Evolutionary conservation across 92 coral and sea anemone species (phyloP), one percentile per base, ranked within the genome.

Genomic region (Blastomussa wellsi): DNA sequence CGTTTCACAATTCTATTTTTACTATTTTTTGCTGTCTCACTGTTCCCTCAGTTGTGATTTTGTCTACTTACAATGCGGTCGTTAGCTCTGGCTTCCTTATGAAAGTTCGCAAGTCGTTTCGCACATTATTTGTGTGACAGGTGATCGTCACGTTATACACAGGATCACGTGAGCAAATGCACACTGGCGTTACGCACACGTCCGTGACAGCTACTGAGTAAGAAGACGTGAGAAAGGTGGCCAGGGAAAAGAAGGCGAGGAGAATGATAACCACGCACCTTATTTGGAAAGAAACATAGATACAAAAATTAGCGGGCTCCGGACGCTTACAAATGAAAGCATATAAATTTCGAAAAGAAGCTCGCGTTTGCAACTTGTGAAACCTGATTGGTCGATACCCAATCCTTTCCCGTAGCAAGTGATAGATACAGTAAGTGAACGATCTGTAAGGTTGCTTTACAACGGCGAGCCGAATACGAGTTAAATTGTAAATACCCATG

Each of bases 21-120:
- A 51, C 5, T 20, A 20, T 5, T 17, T 51, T 51, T 51, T 15
- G 7, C 11, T 44, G 7, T 44, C 11, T 44, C 11, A 3, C 7
- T 44, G 7, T 44, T 44, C 12, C 7, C 7, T 8, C 11, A 13
- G 74, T 32, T 32, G 16, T 36, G 35, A 12, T 32, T 32, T 13
- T 66, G 19, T 36, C 1, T 70, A 82, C 86, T 52, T 82, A 82
- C 86, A 82, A 53, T 49, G 86, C 86, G 38, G 8, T 29, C 33
- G 69, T 38, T 39, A 70, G 37, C 69, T 12, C 33, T 51, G 87
- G 80, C 17, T 75, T 60, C 62, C 16, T 62, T 28, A 74, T 74
- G 87, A 2, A 74, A 60, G 31, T 19, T 22, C n/a, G 41, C 74
- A 83, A 68, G 74, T 83, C 74, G 24, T 62, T 41, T 24, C 11